Conservation (phyloP, 2,888 invertebrate species). For the Luperina testacea region DNA sequence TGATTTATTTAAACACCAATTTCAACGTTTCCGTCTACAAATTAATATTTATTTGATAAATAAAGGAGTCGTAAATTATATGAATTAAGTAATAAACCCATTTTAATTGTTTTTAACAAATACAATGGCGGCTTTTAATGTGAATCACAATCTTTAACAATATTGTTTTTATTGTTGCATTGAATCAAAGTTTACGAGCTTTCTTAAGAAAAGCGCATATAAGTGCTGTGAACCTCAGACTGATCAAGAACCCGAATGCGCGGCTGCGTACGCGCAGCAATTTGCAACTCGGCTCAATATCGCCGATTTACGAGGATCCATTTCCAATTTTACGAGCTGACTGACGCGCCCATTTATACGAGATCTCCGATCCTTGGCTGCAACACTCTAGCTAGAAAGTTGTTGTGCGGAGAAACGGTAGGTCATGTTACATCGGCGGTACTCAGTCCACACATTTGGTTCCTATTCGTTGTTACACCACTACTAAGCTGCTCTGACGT, state of each 20-base stretch:
- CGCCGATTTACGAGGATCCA: slow-evolving; percentile 85
- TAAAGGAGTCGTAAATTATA: slow-evolving; percentile 18
- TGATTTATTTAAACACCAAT: neutral
- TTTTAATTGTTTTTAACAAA: slow-evolving; percentile 46
- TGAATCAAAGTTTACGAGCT: slow-evolving; percentile 69
- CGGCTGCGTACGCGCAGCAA: slow-evolving; percentile 82
- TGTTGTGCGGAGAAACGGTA: slow-evolving; percentile 63
- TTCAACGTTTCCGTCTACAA: neutral
- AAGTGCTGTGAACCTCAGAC: slow-evolving; percentile 64
- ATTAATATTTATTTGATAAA: slow-evolving; percentile 11
- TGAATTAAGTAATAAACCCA: slow-evolving; percentile 13
- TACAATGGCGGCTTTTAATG: slow-evolving; percentile 30
- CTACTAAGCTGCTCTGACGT: slow-evolving; percentile 76
- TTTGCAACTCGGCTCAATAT: slow-evolving; percentile 83
- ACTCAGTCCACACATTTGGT: slow-evolving; percentile 73
- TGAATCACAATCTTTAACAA: slow-evolving; percentile 50
- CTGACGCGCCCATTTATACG: slow-evolving; percentile 78
- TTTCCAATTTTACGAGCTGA: slow-evolving; percentile 85
- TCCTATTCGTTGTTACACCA: slow-evolving; percentile 77
- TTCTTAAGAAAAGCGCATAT: slow-evolving; percentile 68
- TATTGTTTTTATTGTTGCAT: slow-evolving; percentile 66
- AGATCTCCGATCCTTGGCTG: slow-evolving; percentile 73
- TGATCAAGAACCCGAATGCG: slow-evolving; percentile 81
- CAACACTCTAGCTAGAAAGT: slow-evolving; percentile 66
- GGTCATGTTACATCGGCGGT: slow-evolving; percentile 73